phyloP scores from a whole-genome alignment of 2,113 vertebrate genomes.

The Opisthocomus hoazin region DNA sequence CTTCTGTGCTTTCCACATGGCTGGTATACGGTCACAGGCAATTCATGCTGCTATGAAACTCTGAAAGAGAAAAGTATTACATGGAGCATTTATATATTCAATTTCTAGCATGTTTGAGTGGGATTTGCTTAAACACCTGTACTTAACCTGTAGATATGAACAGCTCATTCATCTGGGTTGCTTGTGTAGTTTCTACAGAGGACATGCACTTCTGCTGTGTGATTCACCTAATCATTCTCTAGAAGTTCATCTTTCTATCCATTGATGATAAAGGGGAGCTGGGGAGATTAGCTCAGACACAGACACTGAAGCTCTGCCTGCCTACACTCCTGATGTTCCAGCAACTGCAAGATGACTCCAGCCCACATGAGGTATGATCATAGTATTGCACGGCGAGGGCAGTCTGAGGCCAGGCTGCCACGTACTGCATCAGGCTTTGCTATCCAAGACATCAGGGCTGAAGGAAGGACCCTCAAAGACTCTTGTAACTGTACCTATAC shows the following conservation, averaged over 20 bases:
- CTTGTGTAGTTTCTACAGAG: background rate
- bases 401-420: background rate
- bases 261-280: background rate
- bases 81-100: background rate
- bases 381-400: accelerated
- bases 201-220: background rate
- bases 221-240: background rate
- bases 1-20: background rate
- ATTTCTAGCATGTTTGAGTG: background rate
- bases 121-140: background rate
- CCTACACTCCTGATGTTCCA: background rate
- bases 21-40: background rate
- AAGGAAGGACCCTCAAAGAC: background rate
- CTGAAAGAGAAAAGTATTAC: background rate
- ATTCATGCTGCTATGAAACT: background rate
- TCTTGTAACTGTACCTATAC: background rate
- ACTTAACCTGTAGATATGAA: background rate
- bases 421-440: accelerated
- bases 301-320: background rate
- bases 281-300: background rate
- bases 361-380: accelerated
- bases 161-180: background rate
- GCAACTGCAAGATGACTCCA: background rate
- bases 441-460: background rate
- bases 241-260: background rate